Evolutionary conservation across 2,888 invertebrate species (phyloP).

Genomic region (Anticlea derivata): DNA sequence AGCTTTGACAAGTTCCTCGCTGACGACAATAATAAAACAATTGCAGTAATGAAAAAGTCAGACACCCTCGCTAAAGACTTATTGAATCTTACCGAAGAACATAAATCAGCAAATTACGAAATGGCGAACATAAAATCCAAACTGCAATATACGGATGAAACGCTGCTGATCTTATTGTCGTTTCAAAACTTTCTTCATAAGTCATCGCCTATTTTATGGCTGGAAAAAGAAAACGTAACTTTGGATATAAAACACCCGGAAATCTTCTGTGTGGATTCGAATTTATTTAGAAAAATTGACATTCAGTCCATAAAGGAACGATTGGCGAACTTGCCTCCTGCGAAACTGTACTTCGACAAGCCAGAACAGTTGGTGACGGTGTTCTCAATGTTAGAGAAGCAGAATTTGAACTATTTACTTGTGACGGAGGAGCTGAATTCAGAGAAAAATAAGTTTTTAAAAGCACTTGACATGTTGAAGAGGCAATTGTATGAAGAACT

Average conservation of each 20-base stretch:
- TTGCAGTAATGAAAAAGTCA: constrained; percentile 73
- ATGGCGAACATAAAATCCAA: constrained; percentile 71
- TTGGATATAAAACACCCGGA: constrained; percentile 55
- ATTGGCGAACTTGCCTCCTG: constrained; percentile 54
- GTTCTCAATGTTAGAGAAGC: constrained; percentile 68
- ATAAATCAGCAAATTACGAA: constrained; percentile 69
- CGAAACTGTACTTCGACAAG: constrained; percentile 66
- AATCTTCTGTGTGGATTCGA: constrained; percentile 58
- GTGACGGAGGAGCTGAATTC: constrained; percentile 69
- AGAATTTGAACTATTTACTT: constrained; percentile 74
- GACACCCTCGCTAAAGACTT: constrained; percentile 69
- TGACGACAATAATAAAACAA: constrained; percentile 75
- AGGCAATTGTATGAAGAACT: constrained; percentile 56
- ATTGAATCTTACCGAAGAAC: constrained; percentile 64
- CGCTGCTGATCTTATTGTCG: constrained; percentile 67
- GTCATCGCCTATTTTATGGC: constrained; percentile 73
- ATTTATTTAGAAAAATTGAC: constrained; percentile 62
- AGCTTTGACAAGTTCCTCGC: constrained; percentile 78
- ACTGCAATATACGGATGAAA: constrained; percentile 72
- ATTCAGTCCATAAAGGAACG: constrained; percentile 49
- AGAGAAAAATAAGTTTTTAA: constrained; percentile 69
- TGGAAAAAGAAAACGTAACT: constrained; percentile 57
- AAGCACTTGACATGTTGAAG: constrained; percentile 58
- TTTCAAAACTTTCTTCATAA: constrained; percentile 73
- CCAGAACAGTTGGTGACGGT: constrained; percentile 64